Evolutionary conservation across 2,797 vertebrate genomes (phyloP).

Genomic region (Muscicapa striata): DNA sequence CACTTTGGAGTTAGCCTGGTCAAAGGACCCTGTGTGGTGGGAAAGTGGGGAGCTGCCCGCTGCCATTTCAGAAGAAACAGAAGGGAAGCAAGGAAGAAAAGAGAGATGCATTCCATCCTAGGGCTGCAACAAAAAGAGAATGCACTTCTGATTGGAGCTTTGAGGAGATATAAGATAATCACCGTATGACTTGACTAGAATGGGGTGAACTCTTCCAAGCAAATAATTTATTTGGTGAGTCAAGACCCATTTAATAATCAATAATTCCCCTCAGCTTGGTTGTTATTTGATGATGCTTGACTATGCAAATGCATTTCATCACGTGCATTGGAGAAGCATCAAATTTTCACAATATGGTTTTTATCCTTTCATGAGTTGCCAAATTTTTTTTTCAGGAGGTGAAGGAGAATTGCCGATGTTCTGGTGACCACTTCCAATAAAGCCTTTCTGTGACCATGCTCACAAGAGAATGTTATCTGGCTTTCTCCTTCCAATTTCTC

Average conservation of each 20-base stretch:
- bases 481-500: neutral
- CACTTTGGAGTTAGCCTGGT: too few relatives aligned
- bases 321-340: neutral
- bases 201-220: neutral
- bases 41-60: too few relatives aligned
- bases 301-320: neutral
- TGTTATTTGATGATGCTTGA: neutral
- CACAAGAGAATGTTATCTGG: neutral
- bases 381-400: neutral
- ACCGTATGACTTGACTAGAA: neutral
- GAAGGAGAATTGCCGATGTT: conserved; percentile 22
- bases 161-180: too few relatives aligned
- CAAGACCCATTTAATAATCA: neutral
- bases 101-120: too few relatives aligned
- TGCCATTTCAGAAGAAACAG: too few relatives aligned
- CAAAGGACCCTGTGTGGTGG: too few relatives aligned
- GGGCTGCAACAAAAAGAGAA: too few relatives aligned
- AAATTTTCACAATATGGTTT: conserved; percentile 27
- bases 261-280: neutral
- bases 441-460: neutral
- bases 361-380: neutral
- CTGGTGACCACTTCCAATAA: neutral
- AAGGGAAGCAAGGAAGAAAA: too few relatives aligned
- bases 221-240: neutral
- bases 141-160: too few relatives aligned